Percentiles rank a stretch among this genome's conserved stretches.
Conservation (phyloP, 2,888 invertebrate species). For the Megastigmus dorsalis region DNA sequence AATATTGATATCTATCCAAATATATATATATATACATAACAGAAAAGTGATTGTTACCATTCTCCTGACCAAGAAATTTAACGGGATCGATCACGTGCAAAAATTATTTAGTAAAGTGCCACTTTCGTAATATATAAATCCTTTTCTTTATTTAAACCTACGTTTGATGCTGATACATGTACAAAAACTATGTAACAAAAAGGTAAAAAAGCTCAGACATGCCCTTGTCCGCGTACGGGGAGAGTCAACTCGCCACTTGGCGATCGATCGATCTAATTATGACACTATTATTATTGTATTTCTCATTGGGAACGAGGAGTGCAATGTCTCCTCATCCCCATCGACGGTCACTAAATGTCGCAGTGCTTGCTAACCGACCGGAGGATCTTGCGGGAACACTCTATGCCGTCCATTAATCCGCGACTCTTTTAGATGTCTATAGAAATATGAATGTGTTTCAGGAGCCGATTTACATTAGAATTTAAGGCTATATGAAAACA, state of each 20-base stretch:
- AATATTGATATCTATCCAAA: no score
- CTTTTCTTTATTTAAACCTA: no score
- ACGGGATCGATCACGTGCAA: no score
- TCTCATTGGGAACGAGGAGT: slow-evolving; percentile 19
- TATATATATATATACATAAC: no score
- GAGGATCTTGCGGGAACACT: slow-evolving; percentile 73
- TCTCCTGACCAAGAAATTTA: no score
- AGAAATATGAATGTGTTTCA: slow-evolving; percentile 50
- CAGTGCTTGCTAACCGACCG: slow-evolving; percentile 60
- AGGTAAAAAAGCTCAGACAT: slow-evolving; percentile 34
- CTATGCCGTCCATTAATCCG: slow-evolving; percentile 72
- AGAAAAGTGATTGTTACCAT: no score
- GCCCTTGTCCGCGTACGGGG: slow-evolving; percentile 45
- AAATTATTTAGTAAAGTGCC: no score
- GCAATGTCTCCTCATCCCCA: slow-evolving; percentile 28
- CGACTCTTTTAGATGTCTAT: slow-evolving; percentile 59
- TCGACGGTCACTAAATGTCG: slow-evolving; percentile 56
- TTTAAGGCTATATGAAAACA: slow-evolving; percentile 30
- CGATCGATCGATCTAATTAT: slow-evolving; percentile 51
- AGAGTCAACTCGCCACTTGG: slow-evolving; percentile 52
- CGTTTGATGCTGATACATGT: no score
- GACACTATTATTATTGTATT: slow-evolving; percentile 47
- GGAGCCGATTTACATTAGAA: slow-evolving; percentile 43
- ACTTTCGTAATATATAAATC: no score
- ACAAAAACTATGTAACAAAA: not conserved